phyloP scores from a whole-genome alignment of 2,888 invertebrate species.

The Smittia aterrima region DNA sequence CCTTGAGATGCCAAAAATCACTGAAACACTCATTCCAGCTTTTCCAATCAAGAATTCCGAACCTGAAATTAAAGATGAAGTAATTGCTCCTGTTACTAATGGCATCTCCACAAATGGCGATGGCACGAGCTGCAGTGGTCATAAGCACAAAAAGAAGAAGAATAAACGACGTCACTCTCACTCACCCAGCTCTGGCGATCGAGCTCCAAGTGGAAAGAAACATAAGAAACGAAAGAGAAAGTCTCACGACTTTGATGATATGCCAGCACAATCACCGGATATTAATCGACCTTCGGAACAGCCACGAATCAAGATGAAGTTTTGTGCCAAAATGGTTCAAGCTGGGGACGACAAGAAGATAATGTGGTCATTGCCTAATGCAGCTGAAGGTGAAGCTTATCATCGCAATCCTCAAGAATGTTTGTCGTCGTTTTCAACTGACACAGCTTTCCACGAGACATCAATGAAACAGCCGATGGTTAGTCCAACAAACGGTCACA shows the following conservation, averaged over 20 bases:
- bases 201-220: constrained; percentile 67
- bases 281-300: constrained; percentile 52
- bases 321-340: constrained; percentile 47
- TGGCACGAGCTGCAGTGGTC: constrained; percentile 32
- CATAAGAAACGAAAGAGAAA: constrained; percentile 82
- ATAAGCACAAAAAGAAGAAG: constrained; percentile 69
- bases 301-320: constrained; percentile 81
- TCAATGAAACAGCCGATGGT: too few species aligned
- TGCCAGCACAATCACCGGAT: constrained; percentile 54
- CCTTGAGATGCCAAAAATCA: constrained; percentile 4
- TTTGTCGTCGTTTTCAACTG: too few species aligned
- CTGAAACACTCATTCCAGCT: constrained; percentile 2
- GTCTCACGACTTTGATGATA: constrained; percentile 58
- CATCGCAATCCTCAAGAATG: too few species aligned
- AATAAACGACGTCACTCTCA: constrained; percentile 74
- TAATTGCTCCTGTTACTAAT: background rate
- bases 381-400: background rate
- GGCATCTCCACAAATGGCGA: constrained; percentile 11
- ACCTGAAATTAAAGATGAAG: background rate
- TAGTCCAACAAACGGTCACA: constrained; percentile 6
- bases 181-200: constrained; percentile 51
- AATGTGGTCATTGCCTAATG: background rate
- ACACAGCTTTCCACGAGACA: too few species aligned
- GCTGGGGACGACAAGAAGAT: constrained; percentile 26
- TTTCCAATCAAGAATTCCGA: background rate